phyloP scores from a whole-genome alignment of 2,113 vertebrate species.

The Cercocebus atys region DNA sequence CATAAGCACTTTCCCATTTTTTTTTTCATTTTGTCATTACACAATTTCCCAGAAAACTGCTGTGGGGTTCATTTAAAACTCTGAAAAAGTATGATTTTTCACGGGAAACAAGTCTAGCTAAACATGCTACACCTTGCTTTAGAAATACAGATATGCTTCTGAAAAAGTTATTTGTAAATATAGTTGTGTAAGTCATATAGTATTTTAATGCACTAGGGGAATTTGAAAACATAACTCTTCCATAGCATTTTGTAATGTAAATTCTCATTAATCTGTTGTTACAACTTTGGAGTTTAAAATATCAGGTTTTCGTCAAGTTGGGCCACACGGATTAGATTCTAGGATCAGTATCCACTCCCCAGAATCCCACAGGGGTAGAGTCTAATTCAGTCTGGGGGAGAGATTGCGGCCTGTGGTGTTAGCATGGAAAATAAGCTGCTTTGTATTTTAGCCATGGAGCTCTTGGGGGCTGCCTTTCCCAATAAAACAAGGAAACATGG shows the following conservation, averaged over 20 bases:
- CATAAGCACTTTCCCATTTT: neutral
- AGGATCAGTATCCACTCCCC: neutral
- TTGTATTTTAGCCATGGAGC: neutral
- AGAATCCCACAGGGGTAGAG: neutral
- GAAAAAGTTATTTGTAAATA: slow-evolving; percentile 18
- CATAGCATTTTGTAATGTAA: neutral
- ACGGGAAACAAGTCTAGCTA: neutral
- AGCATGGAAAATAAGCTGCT: neutral
- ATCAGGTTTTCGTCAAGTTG: slow-evolving; percentile 33
- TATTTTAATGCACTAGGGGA: neutral
- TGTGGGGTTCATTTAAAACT: neutral
- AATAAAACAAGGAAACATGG: neutral
- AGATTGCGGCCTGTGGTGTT: neutral
- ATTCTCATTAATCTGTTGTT: neutral
- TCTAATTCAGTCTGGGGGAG: neutral
- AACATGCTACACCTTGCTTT: neutral
- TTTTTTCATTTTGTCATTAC: slow-evolving; percentile 15
- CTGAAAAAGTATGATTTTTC: neutral
- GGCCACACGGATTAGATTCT: neutral
- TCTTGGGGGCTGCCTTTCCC: neutral
- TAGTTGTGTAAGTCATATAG: neutral
- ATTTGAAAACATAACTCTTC: slow-evolving; percentile 9
- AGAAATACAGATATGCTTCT: neutral
- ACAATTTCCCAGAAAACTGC: slow-evolving; percentile 28
- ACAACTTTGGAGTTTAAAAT: slow-evolving; percentile 31